Conservation (phyloP, 2,888 invertebrate genomes). For the Dasypogon diadema region DNA sequence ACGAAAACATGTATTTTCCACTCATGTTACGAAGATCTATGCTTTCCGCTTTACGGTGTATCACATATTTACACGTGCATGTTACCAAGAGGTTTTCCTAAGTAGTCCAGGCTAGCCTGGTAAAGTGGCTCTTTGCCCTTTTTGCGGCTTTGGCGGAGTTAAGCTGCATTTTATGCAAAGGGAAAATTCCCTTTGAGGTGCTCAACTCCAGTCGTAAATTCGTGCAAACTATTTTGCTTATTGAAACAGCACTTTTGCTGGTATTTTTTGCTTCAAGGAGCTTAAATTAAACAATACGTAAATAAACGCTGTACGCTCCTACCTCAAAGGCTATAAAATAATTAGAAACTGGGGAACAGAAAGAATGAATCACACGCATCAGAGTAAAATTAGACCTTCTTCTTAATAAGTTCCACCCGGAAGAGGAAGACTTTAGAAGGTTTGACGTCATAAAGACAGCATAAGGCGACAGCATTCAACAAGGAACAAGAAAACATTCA, state of each 20-base stretch:
- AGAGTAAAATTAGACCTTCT: too few relatives aligned
- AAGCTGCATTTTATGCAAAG: conserved; percentile 10
- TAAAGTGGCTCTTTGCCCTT: conserved; percentile 15
- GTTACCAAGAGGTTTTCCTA: conserved; percentile 13
- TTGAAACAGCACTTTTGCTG: background rate
- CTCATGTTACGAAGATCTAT: conserved; percentile 45
- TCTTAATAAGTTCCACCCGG: too few relatives aligned
- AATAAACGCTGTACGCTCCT: background rate
- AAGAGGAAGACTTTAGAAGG: too few relatives aligned
- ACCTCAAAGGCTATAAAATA: too few relatives aligned
- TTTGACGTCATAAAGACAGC: too few relatives aligned
- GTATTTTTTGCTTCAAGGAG: background rate
- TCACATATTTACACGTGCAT: conserved; percentile 34
- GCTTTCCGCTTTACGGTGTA: conserved; percentile 24
- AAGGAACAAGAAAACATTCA: too few relatives aligned
- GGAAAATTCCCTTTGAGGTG: conserved; percentile 29
- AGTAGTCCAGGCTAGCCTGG: conserved; percentile 3
- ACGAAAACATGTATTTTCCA: conserved; percentile 48
- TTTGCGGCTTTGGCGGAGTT: background rate
- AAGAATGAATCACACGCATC: too few relatives aligned
- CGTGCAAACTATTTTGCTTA: conserved; percentile 14
- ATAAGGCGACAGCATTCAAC: too few relatives aligned
- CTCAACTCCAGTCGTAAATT: conserved; percentile 2
- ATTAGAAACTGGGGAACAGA: too few relatives aligned
- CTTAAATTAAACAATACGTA: background rate